Evolutionary conservation across 2,888 invertebrate genomes (phyloP).

Genomic region (Xanthia togata): DNA sequence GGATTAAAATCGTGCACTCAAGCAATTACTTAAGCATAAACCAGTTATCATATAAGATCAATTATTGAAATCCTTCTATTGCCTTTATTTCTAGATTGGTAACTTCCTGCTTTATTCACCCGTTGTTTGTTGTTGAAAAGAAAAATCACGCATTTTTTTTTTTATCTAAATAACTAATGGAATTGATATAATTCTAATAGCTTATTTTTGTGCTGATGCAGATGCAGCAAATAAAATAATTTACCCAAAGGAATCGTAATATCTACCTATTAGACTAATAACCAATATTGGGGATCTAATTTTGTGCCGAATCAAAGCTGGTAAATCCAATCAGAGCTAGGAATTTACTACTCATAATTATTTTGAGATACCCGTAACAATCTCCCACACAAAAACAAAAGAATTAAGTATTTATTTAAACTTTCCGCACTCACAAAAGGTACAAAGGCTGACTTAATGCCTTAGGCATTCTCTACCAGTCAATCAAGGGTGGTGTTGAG

Average conservation of each 20-base stretch:
- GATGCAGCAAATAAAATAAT: background rate
- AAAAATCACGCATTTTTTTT: background rate
- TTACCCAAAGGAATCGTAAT: too few species aligned
- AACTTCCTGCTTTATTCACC: too few species aligned
- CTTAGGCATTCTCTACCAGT: too few species aligned
- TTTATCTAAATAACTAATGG: background rate
- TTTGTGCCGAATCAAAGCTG: background rate
- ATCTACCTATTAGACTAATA: background rate
- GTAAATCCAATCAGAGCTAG: background rate
- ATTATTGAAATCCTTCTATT: background rate
- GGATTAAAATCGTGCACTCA: slow-evolving; percentile 22
- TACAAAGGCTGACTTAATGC: too few species aligned
- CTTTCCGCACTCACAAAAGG: too few species aligned
- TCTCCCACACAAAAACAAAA: background rate
- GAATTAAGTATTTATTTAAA: background rate
- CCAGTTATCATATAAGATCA: slow-evolving; percentile 10
- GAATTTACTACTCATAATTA: background rate
- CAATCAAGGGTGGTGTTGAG: too few species aligned
- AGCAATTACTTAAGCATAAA: slow-evolving; percentile 19
- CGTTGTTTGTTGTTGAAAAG: background rate
- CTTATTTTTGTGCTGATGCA: background rate
- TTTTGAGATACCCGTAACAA: background rate
- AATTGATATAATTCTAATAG: background rate
- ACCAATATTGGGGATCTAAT: background rate
- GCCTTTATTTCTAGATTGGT: slow-evolving; percentile 5